These are phyloP conservation scores for Parapristionchus giblindavisi DNA, from an alignment of 2,888 invertebrate genomes.

Conservation along the genomic window DNA sequence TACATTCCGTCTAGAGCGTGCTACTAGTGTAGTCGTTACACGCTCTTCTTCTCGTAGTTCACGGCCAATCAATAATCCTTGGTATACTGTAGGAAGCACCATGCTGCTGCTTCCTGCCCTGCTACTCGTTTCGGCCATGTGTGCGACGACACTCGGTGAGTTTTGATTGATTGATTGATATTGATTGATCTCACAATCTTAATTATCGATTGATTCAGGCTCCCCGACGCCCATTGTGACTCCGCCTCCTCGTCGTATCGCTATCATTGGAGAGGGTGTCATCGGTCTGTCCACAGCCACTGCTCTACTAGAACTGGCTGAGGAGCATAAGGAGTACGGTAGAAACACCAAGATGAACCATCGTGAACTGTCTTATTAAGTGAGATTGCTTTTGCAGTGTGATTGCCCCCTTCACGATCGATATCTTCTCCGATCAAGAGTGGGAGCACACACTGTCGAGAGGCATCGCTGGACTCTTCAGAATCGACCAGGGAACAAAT, in stretches of 20 bases:
- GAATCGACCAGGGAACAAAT: conserved; percentile 52
- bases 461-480: conserved; percentile 66
- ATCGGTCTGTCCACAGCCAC: conserved; percentile 63
- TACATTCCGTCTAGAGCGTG: too few species aligned
- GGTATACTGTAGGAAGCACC: too few species aligned
- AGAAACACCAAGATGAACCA: too few species aligned
- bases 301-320: conserved; percentile 54
- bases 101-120: too few species aligned
- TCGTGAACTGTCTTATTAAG: background rate
- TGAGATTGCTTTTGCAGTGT: background rate
- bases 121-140: too few species aligned
- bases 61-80: too few species aligned
- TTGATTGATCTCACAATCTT: background rate
- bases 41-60: too few species aligned
- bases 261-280: conserved; percentile 65
- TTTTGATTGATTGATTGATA: too few species aligned
- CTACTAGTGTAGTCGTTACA: too few species aligned
- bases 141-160: too few species aligned
- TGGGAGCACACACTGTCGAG: conserved; percentile 60
- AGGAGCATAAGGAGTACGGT: conserved; percentile 29
- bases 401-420: conserved; percentile 41
- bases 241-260: conserved; percentile 46
- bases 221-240: background rate
- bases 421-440: conserved; percentile 57
- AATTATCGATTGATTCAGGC: too few species aligned